These are phyloP conservation scores for Drosophila repleta DNA, from an alignment of 1,140 invertebrate species.

Conservation along the genomic window DNA sequence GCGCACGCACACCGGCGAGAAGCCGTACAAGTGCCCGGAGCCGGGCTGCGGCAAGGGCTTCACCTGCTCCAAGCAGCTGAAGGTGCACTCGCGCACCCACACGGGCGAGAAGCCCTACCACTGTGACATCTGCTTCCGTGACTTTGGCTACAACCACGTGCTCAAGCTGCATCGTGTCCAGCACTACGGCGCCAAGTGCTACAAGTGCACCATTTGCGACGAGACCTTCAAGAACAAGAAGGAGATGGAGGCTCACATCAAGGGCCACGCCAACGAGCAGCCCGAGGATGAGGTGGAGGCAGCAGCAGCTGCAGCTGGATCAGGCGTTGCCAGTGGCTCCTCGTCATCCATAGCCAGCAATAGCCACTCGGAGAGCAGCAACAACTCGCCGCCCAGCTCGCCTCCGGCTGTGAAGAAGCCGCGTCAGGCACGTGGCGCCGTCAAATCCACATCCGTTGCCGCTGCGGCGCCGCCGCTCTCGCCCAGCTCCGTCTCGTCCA, in stretches of 20 bases:
- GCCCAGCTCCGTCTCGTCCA: constrained; percentile 60
- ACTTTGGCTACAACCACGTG: constrained; percentile 94
- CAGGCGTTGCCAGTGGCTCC: constrained; percentile 19
- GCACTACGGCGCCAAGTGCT: constrained; percentile 95
- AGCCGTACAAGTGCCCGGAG: constrained; percentile 93
- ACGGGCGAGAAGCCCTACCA: constrained; percentile 92
- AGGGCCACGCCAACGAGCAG: constrained; percentile 91
- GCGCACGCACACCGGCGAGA: constrained; percentile 95
- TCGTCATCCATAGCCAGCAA: constrained; percentile 61
- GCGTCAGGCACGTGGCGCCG: constrained; percentile 47
- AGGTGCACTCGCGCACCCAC: constrained; percentile 92
- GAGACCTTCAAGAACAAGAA: constrained; percentile 95
- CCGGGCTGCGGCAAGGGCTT: constrained; percentile 94
- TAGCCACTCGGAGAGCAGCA: constrained; percentile 66
- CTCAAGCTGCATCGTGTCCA: constrained; percentile 95
- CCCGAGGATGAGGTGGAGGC: constrained; percentile 80
- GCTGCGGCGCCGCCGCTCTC: constrained; percentile 43
- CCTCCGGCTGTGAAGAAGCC: constrained; percentile 79
- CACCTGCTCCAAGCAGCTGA: constrained; percentile 95
- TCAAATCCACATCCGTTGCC: constrained; percentile 8
- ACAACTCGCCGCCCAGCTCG: constrained; percentile 64
- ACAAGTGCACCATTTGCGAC: constrained; percentile 94
- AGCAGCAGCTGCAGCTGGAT: constrained; percentile 67
- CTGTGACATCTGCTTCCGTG: constrained; percentile 86
- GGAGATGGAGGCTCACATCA: constrained; percentile 94